These are phyloP conservation scores for Dendroctonus valens DNA, from an alignment of 1,140 invertebrate genomes.

Conservation along the genomic window DNA sequence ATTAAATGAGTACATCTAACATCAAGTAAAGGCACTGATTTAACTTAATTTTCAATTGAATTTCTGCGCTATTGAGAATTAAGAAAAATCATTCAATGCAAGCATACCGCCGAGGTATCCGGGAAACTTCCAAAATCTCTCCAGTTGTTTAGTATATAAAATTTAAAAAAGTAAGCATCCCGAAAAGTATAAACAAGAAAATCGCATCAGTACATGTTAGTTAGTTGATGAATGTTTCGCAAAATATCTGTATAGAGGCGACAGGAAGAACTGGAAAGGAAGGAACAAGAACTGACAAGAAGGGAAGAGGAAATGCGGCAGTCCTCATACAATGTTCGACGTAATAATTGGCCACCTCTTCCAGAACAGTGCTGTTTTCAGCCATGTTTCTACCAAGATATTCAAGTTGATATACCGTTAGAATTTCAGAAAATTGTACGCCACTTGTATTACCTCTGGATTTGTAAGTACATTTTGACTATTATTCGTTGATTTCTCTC, in stretches of 20 bases:
- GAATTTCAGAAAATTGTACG: conserved; percentile 96
- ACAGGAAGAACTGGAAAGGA: conserved; percentile 83
- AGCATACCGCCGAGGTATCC: no score
- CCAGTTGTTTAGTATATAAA: no score
- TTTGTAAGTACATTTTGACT: conserved; percentile 72
- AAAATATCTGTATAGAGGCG: conserved; percentile 57
- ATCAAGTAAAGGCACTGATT: neutral
- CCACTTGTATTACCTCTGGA: conserved; percentile 94
- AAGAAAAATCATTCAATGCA: no score
- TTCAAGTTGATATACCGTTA: conserved; percentile 97
- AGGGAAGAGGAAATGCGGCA: conserved; percentile 85
- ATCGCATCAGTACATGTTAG: no score
- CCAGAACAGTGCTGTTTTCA: conserved; percentile 89
- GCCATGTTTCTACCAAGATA: conserved; percentile 99
- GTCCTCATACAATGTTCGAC: conserved; percentile 68
- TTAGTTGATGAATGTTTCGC: no score
- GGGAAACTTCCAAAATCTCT: no score
- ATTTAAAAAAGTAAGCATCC: no score
- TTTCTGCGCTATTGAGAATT: neutral
- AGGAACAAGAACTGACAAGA: conserved; percentile 81
- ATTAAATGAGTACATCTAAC: no score
- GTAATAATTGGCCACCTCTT: conserved; percentile 98
- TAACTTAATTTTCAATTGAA: conserved; percentile 3
- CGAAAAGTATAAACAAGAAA: no score
- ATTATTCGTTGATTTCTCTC: neutral